A percentile compares a stretch with the other conserved stretches of the same genome.
Evolutionary conservation across 2,797 vertebrate genomes (phyloP).

Genomic region (Gymnoscopelus braueri): DNA sequence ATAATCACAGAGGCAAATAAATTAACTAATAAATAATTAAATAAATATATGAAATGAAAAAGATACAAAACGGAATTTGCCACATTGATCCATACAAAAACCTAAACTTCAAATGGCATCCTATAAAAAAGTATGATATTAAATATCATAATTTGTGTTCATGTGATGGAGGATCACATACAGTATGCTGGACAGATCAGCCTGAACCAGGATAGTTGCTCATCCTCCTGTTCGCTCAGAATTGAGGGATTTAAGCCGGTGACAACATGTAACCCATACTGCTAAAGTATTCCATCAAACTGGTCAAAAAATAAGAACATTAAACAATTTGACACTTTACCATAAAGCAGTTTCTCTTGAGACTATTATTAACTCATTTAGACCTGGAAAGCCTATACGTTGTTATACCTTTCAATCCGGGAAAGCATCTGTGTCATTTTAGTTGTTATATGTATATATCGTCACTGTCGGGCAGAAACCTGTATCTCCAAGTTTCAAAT

Average conservation of each 20-base stretch:
- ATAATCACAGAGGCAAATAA: background rate
- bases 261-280: background rate
- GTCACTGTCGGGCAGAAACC: no score
- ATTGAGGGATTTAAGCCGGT: background rate
- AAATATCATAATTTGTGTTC: constrained; percentile 4
- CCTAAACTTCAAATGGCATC: background rate
- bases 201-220: background rate
- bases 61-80: background rate
- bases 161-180: background rate
- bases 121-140: background rate
- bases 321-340: background rate
- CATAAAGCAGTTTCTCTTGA: background rate
- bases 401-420: no score
- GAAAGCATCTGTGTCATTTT: no score
- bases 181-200: background rate
- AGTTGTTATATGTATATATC: no score
- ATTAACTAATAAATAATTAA: background rate
- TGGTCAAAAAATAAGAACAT: background rate
- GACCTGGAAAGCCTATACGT: no score
- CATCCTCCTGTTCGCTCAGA: background rate
- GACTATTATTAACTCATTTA: no score
- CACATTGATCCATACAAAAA: background rate
- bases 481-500: no score
- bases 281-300: background rate
- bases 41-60: background rate